These are phyloP conservation scores for Lasiurus borealis DNA, from an alignment of 2,113 vertebrate genomes.

Conservation along the genomic window DNA sequence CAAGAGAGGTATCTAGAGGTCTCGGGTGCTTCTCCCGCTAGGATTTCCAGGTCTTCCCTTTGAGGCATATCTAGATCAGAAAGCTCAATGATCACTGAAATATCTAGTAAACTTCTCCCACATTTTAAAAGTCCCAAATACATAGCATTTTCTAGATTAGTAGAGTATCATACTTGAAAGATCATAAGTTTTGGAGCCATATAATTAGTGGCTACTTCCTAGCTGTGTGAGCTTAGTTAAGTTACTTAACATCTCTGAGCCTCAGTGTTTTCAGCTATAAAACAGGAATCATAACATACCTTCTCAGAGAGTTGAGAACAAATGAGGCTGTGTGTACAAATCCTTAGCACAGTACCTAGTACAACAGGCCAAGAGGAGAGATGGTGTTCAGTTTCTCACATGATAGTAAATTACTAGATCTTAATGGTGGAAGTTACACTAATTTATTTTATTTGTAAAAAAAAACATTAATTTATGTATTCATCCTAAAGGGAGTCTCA, in stretches of 20 bases:
- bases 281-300: neutral
- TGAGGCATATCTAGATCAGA: neutral
- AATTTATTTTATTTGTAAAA: neutral
- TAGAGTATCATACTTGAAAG: neutral
- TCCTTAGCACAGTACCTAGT: neutral
- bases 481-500: neutral
- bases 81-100: neutral
- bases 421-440: neutral
- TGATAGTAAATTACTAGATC: neutral
- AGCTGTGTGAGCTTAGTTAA: conserved; percentile 3
- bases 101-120: neutral
- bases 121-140: conserved; percentile 12
- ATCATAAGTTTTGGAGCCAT: neutral
- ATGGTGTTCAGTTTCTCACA: neutral
- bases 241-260: conserved; percentile 25
- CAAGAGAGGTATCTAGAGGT: neutral
- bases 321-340: neutral
- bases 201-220: neutral
- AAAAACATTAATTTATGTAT: neutral
- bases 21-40: neutral
- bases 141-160: neutral
- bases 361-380: neutral
- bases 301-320: neutral
- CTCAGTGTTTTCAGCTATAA: neutral
- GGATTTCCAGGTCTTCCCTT: neutral